Percentiles rank a stretch among this genome's conserved stretches.
Conservation (phyloP, 1,140 invertebrate genomes). For the Drosophila ironensis region DNA sequence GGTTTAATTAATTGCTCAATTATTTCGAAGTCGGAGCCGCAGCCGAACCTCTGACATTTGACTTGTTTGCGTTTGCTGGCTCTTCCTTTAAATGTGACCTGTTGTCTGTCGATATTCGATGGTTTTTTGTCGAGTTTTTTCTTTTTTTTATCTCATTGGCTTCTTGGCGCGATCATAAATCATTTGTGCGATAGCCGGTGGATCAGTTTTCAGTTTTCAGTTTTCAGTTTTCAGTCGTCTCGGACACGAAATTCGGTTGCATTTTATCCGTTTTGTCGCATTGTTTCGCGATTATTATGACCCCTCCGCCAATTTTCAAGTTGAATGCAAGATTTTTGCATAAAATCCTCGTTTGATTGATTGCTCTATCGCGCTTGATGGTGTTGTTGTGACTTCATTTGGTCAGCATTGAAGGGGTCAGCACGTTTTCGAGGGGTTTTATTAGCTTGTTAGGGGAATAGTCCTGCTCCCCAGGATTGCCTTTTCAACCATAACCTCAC, state of each 20-base stretch:
- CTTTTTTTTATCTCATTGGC: no score
- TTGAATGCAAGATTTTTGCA: slow-evolving; percentile 35
- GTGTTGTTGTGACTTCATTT: slow-evolving; percentile 23
- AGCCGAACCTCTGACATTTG: slow-evolving; percentile 74
- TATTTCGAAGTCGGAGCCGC: slow-evolving; percentile 67
- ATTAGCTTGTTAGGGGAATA: neutral
- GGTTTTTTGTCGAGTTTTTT: no score
- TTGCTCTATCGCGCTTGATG: slow-evolving; percentile 8
- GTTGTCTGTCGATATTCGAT: slow-evolving; percentile 26
- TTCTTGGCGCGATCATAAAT: slow-evolving; percentile 51
- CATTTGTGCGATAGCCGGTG: slow-evolving; percentile 34
- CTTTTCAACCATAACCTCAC: no score
- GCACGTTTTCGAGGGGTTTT: neutral
- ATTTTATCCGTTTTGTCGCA: slow-evolving; percentile 39
- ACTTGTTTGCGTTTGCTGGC: slow-evolving; percentile 35
- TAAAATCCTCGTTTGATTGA: slow-evolving; percentile 38
- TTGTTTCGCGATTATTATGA: slow-evolving; percentile 10
- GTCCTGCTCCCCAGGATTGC: no score
- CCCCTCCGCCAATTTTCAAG: slow-evolving; percentile 15
- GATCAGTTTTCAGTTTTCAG: slow-evolving; percentile 9
- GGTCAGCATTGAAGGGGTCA: slow-evolving; percentile 5
- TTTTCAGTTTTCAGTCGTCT: neutral
- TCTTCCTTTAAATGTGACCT: slow-evolving; percentile 71
- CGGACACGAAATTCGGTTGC: slow-evolving; percentile 38
- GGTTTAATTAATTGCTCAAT: slow-evolving; percentile 78